Base-by-base conservation (phyloP, 2,888 invertebrate species). In the Plemyria rubiginata region DNA sequence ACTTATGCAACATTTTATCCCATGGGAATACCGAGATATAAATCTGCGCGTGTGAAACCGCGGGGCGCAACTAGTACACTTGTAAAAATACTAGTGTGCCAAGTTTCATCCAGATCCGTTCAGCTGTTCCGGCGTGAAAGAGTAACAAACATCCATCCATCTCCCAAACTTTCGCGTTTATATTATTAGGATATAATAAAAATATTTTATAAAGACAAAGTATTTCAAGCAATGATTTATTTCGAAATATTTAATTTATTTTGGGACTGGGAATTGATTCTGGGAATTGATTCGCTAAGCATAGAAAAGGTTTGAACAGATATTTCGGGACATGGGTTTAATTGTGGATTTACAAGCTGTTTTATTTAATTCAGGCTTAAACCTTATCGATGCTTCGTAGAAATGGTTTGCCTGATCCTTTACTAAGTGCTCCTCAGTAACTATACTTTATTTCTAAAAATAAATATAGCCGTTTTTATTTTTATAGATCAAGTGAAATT, bases 301-400 rank as follows among this genome's bases (percentile, higher is more conserved):
- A 41, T 28, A 4, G 7, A 55, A 49, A 48, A 28, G 29, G 48
- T 40, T 54, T 54, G 48, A 53, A 32, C 41, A 29, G 13, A 48
- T 52, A 1, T 43, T 53, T 59, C 49, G 48, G 16, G 46, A 59
- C 58, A 59, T 28, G 58, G 59, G 59, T 59, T 41, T 32, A 53
- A 59, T 59, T 41, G 52, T 22, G 48, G 48, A 54, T 66, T 52
- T 38, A 54, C 50, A 32, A 22, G 45, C 28, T 48, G 40, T 9
- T 40, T 48, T 54, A 32, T 36, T 49, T 54, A 43, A 60, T 43
- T 54, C 40, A 22, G 16, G 40, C 11, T 29, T 52, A 41, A 41
- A 29, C 29, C 11, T 4, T 40, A 53, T 53, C 49, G 40, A 59
- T 53, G 41, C 29, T 16, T 48, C 15, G 46, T 7, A 12, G 56